A percentile compares a stretch with the other conserved stretches of the same genome.
These are phyloP conservation scores for Papilio polyxenes DNA, from an alignment of 1,140 invertebrate genomes.

Conservation along the genomic window DNA sequence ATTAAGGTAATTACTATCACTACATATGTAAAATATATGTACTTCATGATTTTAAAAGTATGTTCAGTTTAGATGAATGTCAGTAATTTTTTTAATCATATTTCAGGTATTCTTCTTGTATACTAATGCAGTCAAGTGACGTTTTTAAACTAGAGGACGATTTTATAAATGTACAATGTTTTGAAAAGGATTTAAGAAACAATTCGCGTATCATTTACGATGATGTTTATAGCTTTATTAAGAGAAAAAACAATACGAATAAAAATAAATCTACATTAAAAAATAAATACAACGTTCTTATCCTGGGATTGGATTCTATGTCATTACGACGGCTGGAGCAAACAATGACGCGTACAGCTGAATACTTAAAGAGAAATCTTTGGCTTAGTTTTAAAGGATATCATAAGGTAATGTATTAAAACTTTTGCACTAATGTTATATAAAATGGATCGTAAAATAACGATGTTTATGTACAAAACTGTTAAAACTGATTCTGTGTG, in stretches of 20 bases:
- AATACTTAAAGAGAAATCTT: conserved; percentile 83
- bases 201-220: conserved; percentile 59
- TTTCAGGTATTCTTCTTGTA: conserved; percentile 60
- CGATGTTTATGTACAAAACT: too few species aligned
- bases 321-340: conserved; percentile 89
- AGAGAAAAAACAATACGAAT: conserved; percentile 52
- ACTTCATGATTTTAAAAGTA: not conserved
- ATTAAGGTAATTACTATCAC: conserved; percentile 44
- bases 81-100: conserved; percentile 4
- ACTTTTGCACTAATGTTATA: conserved; percentile 20
- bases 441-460: not conserved
- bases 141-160: conserved; percentile 70
- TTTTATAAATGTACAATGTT: conserved; percentile 79
- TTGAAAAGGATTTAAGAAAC: conserved; percentile 56
- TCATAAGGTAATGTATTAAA: conserved; percentile 76
- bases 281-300: conserved; percentile 83
- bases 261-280: conserved; percentile 49
- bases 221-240: conserved; percentile 61
- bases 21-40: too few species aligned
- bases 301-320: conserved; percentile 92
- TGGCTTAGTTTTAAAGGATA: conserved; percentile 79
- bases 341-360: conserved; percentile 87
- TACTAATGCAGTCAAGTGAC: conserved; percentile 60
- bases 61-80: conserved; percentile 24
- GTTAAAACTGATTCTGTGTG: too few species aligned